Percentiles rank a stretch among this genome's conserved stretches.
Conservation (phyloP, 2,888 invertebrate species). For the Tenthredo distinguenda region DNA sequence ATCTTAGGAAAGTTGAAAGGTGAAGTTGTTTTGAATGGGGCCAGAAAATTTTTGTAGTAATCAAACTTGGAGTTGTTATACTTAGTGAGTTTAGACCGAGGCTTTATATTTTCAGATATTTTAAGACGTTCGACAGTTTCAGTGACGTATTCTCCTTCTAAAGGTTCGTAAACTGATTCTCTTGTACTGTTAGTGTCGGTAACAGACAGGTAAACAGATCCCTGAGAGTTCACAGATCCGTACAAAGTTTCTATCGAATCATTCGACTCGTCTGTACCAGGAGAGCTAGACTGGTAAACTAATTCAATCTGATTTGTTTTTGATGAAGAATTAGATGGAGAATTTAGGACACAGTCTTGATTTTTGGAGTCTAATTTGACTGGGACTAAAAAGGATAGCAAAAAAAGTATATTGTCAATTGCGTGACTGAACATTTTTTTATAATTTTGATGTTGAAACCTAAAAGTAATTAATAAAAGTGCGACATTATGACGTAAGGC, state of each 20-base stretch:
- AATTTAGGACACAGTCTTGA: slow-evolving; percentile 48
- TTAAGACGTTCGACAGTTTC: slow-evolving; percentile 31
- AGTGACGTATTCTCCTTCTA: slow-evolving; percentile 28
- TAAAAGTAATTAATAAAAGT: slow-evolving; percentile 37
- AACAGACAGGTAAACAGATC: slow-evolving; percentile 56
- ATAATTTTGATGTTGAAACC: slow-evolving; percentile 24
- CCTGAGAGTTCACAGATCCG: slow-evolving; percentile 57
- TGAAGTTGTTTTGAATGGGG: neutral
- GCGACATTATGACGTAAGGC: neutral
- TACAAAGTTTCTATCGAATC: slow-evolving; percentile 56
- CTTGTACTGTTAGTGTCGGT: slow-evolving; percentile 50
- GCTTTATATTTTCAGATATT: slow-evolving; percentile 55
- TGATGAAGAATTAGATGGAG: neutral
- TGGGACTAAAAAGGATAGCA: slow-evolving; percentile 58
- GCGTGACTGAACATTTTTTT: slow-evolving; percentile 57
- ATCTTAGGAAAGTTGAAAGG: neutral
- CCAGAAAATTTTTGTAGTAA: slow-evolving; percentile 45
- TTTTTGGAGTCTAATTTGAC: slow-evolving; percentile 39
- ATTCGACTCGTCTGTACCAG: slow-evolving; percentile 50
- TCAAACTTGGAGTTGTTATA: slow-evolving; percentile 57
- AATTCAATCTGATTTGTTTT: slow-evolving; percentile 55
- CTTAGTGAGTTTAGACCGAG: slow-evolving; percentile 62
- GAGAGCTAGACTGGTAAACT: slow-evolving; percentile 55
- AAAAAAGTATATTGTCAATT: slow-evolving; percentile 56
- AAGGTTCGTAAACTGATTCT: slow-evolving; percentile 35